Base-by-base conservation (phyloP, 2,797 vertebrate genomes). In the Antrozous pallidus region DNA sequence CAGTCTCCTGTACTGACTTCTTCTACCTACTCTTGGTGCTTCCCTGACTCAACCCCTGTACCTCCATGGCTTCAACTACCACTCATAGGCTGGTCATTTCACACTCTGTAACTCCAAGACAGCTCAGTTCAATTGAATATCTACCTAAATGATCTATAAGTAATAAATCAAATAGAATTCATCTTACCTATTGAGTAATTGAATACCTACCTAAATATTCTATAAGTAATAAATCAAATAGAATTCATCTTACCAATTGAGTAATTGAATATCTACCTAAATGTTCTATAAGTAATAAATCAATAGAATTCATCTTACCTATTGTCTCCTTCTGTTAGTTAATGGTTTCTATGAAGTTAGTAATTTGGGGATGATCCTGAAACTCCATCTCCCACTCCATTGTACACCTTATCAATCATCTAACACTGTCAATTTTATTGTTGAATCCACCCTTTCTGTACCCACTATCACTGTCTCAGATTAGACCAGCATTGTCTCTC, bases 371-470 rank as follows among this genome's bases (percentile, higher is more conserved):
- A 80, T 33, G 14, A 61, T 40, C 13, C 49, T 71, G 36, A 70
- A 40, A 3, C 31, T 31, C 36, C 28, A 2, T 40, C 3, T 9
- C 38, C 8, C 14, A 31, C 20, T 9, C 24, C 18, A 51, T 14
- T 3, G 7, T 61, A 12, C 17, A 54, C 31, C 20, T 20, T 14
- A 6, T 13, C 20, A 20, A 5, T 2, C 45, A 74, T 2, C 7
- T 5, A n/a, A 36, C 3, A 7, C 0, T 3, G 4, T 20, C n/a
- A n/a, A 0, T 54, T 78, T 18, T 33, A n/a, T 47, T 26, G 9
- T 12, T 74, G 42, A 16, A 9, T 6, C 6, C 2, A 18, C 4
- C 3, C 1, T 45, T 58, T 75, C 51, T 38, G 16, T 40, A 18
- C 22, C 13, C 9, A 42, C 3, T 65, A 2, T 22, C 38, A 58